These are phyloP conservation scores for Hippoglossus stenolepis DNA, from an alignment of 2,113 vertebrate species.

Conservation along the genomic window DNA sequence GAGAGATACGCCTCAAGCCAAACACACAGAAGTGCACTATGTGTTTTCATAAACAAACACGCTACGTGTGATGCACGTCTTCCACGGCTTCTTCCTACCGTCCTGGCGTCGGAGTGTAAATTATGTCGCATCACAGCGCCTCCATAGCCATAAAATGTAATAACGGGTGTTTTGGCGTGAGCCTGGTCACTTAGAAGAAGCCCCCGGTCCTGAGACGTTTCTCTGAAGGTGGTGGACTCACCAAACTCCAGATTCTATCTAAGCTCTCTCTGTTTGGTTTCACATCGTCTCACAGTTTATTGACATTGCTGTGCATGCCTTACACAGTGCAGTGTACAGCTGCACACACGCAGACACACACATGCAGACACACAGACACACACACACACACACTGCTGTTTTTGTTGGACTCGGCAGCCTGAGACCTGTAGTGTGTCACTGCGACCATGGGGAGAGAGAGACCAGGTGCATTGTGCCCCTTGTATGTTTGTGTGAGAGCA, in stretches of 20 bases:
- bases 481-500: constrained; percentile 54
- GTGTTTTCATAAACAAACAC: constrained; percentile 24
- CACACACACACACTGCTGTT: constrained; percentile 67
- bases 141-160: not conserved
- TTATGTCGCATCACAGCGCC: not conserved
- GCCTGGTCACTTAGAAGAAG: constrained; percentile 18
- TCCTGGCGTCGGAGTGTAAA: constrained; percentile 16
- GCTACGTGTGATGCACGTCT: not conserved
- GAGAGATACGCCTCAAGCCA: constrained; percentile 2
- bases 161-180: not conserved
- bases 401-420: constrained; percentile 66
- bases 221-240: constrained; percentile 22
- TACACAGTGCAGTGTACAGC: constrained; percentile 46
- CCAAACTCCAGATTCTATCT: constrained; percentile 51
- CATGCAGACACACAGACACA: constrained; percentile 34
- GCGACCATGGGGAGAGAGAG: constrained; percentile 33
- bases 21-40: not conserved
- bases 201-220: constrained; percentile 14
- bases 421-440: constrained; percentile 73
- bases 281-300: constrained; percentile 73
- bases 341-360: constrained; percentile 1
- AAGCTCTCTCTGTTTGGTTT: constrained; percentile 70
- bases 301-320: constrained; percentile 69
- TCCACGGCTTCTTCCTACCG: constrained; percentile 18
- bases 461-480: constrained; percentile 72